A percentile compares a stretch with the other conserved stretches of the same genome.
Evolutionary conservation across 2,888 invertebrate species (phyloP).

Genomic region (Cinara cedri): DNA sequence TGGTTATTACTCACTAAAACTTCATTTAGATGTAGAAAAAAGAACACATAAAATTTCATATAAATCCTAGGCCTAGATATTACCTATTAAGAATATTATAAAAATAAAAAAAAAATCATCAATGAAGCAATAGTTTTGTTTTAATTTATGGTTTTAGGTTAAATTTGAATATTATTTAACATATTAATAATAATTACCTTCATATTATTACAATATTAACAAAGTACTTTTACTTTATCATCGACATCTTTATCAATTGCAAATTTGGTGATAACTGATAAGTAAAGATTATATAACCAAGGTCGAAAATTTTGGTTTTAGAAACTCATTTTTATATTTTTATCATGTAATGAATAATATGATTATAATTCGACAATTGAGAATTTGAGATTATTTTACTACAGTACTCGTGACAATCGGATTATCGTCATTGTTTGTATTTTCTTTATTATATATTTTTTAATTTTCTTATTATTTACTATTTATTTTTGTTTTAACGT

Average conservation of each 20-base stretch:
- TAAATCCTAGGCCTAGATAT: neutral
- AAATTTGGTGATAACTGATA: neutral
- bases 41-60: too few relatives aligned
- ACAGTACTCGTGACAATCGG: neutral
- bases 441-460: neutral
- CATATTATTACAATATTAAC: too few relatives aligned
- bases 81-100: neutral
- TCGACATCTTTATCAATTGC: neutral
- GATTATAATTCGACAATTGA: conserved; percentile 10
- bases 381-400: conserved; percentile 3
- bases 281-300: neutral
- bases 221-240: too few relatives aligned
- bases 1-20: too few relatives aligned
- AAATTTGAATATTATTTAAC: too few relatives aligned
- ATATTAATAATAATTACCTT: too few relatives aligned
- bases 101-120: too few relatives aligned
- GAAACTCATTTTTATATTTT: neutral
- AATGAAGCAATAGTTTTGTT: too few relatives aligned
- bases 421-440: neutral
- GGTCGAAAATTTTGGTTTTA: neutral
- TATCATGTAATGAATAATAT: conserved; percentile 35
- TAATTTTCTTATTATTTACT: neutral
- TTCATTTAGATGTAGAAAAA: too few relatives aligned
- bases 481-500: neutral
- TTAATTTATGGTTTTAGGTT: too few relatives aligned